Conservation (phyloP, 2,113 vertebrate genomes). For the Grammomys surdaster region DNA sequence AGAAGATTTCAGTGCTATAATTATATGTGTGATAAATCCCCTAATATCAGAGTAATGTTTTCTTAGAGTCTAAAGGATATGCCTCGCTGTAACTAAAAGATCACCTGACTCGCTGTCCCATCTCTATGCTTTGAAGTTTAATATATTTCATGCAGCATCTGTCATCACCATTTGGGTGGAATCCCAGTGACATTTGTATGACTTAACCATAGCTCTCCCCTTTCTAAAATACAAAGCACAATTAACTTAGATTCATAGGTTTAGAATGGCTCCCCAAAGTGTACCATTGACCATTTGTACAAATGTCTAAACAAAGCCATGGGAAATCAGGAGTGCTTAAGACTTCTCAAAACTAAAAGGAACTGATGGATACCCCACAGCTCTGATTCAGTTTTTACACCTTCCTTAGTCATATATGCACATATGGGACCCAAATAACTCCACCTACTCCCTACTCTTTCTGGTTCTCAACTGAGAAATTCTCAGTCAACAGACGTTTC, state of each 20-base stretch:
- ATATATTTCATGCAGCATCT: not conserved
- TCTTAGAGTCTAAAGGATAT: not conserved
- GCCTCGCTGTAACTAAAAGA: slow-evolving; percentile 37
- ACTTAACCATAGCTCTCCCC: slow-evolving; percentile 10
- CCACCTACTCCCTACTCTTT: not conserved
- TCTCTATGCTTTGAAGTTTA: slow-evolving; percentile 22
- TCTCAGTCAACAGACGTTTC: not conserved
- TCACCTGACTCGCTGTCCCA: not conserved
- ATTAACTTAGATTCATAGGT: slow-evolving; percentile 29
- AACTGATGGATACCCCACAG: not conserved
- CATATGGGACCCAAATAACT: not conserved
- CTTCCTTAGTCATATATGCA: slow-evolving; percentile 18
- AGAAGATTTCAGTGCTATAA: slow-evolving; percentile 22
- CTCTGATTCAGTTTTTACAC: slow-evolving; percentile 48
- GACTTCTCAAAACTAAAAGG: slow-evolving; percentile 28
- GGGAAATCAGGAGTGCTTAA: not conserved
- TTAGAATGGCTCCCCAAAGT: slow-evolving; percentile 21
- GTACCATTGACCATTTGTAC: not conserved
- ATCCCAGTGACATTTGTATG: not conserved
- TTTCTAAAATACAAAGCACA: not conserved
- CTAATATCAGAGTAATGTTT: slow-evolving; percentile 43
- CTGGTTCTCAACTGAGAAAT: not conserved
- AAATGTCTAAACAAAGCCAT: slow-evolving; percentile 25
- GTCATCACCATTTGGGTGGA: slow-evolving; percentile 10
- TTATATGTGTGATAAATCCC: slow-evolving; percentile 6